Evolutionary conservation across 2,113 vertebrate species (phyloP), one percentile per base, ranked within the genome.

Genomic region (Hyla sarda): DNA sequence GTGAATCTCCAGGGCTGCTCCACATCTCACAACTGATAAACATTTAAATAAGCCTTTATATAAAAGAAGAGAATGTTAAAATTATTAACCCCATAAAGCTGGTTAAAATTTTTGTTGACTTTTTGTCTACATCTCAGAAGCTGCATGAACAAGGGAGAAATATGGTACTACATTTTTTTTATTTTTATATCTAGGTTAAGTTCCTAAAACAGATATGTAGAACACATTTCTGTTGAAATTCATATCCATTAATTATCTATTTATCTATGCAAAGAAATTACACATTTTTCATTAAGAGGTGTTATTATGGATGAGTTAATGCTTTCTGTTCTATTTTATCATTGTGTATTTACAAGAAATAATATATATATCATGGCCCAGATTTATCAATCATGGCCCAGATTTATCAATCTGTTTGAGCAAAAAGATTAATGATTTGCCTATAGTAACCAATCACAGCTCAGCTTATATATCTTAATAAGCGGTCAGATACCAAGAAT

Each of bases 1-100:
- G 94, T 88, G 93, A 88, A 89, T 94, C 94, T 88, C 93, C 88
- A 87, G 95, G 89, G 89, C 92, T 91, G 93, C 93, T 93, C 92
- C 93, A 94, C 94, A 96, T 95, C 91, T 94, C 94, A 94, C 94
- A 95, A 96, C 96, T 95, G 95, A 96, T 95, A 96, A 97, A 97
- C 95, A 97, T 96, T 95, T 95, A 95, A 95, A 96, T 96, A 93
- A 94, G 92, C 92, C 93, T 91, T 91, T 93, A 93, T 92, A 93
- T 83, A 91, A 91, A 92, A 93, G 92, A 93, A 93, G 89, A 91
- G 92, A 92, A 90, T 89, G 89, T 89, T 86, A 88, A 91, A 93
- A 93, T 92, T 87, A 93, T 96, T 96, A 96, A 96, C 94, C 94
- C 93, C 14, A 93, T 93, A 90, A 91, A 91, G 92, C 91, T 92